Conservation (phyloP, 92 coral and sea anemone species). For the Blastomussa wellsi region DNA sequence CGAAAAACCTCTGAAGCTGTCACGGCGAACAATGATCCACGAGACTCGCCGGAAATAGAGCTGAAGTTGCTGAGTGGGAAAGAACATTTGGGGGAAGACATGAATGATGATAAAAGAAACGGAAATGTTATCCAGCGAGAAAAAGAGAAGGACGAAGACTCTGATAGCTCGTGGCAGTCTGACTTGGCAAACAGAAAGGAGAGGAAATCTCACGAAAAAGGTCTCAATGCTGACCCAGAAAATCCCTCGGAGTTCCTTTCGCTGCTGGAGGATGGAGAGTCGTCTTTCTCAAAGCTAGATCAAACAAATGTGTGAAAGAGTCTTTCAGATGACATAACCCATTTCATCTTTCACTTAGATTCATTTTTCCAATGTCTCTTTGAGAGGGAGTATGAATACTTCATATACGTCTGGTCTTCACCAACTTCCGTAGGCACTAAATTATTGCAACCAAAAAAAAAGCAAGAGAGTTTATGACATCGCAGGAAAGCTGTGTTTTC, state of each 20-base stretch:
- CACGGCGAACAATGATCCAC: neutral
- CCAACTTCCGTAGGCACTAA: neutral
- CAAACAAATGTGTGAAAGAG: conserved; percentile 33
- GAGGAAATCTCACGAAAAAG: neutral
- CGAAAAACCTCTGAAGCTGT: conserved; percentile 31
- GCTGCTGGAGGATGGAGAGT: conserved; percentile 17
- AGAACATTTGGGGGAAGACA: conserved; percentile 1
- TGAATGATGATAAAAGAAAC: conserved; percentile 42
- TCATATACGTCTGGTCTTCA: neutral
- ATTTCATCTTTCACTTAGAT: neutral
- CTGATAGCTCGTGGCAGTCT: neutral
- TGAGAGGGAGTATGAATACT: neutral
- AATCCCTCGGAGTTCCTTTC: conserved; percentile 38
- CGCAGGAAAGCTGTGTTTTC: neutral
- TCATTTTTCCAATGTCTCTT: neutral
- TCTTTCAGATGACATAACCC: neutral
- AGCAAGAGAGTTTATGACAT: neutral
- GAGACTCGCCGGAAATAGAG: conserved; percentile 6
- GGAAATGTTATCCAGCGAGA: conserved; percentile 51
- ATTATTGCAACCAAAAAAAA: neutral
- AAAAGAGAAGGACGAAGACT: conserved; percentile 14
- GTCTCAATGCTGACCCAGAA: neutral
- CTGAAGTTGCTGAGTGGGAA: conserved; percentile 7
- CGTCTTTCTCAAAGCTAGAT: conserved; percentile 26
- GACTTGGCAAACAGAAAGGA: conserved; percentile 2